Percentiles rank a stretch among this genome's conserved stretches.
Conservation (phyloP, 2,888 invertebrate genomes). For the Lottia scabra region DNA sequence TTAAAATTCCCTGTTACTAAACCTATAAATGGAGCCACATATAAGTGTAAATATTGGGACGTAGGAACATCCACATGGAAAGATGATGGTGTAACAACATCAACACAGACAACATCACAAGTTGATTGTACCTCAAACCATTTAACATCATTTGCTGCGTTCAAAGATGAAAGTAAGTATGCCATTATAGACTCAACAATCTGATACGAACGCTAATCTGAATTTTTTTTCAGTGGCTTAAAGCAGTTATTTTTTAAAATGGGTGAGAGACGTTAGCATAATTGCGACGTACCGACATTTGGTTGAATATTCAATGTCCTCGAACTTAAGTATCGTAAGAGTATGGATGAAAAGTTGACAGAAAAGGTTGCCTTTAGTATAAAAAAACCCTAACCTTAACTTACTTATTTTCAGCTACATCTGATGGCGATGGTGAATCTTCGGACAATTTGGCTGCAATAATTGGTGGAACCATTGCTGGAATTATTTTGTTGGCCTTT, state of each 20-base stretch:
- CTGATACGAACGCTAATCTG: too few species aligned
- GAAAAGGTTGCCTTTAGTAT: too few species aligned
- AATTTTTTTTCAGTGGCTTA: too few species aligned
- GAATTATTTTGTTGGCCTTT: neutral
- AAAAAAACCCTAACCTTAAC: too few species aligned
- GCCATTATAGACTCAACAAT: too few species aligned
- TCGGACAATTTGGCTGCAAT: neutral
- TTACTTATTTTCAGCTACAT: neutral
- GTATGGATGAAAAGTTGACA: too few species aligned
- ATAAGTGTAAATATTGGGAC: constrained; percentile 14
- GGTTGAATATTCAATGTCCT: too few species aligned
- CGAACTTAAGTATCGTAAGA: too few species aligned
- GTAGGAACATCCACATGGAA: constrained; percentile 3
- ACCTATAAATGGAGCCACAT: neutral
- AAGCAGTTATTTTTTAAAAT: too few species aligned
- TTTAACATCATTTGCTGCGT: constrained; percentile 12
- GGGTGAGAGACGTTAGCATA: too few species aligned
- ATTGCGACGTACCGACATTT: too few species aligned
- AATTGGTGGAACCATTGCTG: constrained; percentile 10
- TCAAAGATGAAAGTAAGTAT: neutral
- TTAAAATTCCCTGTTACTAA: constrained; percentile 10
- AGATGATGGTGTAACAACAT: neutral
- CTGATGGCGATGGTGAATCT: neutral
- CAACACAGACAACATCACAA: neutral
- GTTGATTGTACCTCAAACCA: constrained; percentile 13